Base-by-base conservation (phyloP, 2,113 vertebrate species). In the Struthidea cinerea region DNA sequence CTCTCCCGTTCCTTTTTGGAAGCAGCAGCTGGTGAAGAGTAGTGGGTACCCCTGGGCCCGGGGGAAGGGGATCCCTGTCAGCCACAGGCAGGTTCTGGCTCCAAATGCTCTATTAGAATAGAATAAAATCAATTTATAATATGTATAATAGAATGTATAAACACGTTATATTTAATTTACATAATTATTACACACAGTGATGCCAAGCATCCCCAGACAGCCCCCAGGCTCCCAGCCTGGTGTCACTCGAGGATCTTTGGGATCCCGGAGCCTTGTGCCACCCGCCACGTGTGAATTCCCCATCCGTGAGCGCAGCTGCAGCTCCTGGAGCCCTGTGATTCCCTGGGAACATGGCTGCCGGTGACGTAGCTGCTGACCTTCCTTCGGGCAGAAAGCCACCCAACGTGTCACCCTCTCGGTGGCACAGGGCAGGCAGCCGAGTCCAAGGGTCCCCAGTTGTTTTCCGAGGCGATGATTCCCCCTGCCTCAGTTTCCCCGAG, bases 341-440 rank as follows among this genome's bases (percentile, higher is more conserved):
- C 46, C 69, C 65, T 3, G 10, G 49, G 65, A 84, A 16, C 33
- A 9, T 4, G 21, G 44, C 49, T 46, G 68, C 68, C 59, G 1
- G 35, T 20, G 81, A 27, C 8, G 4, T 0, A 3, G 32, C 57
- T 4, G 35, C 16, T 3, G 12, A 64, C 68, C 42, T 67, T 63
- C 57, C 80, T 27, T 35, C 1, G 3, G 63, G 47, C 83, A 26
- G 12, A 16, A 33, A 33, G 80, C 68, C 5, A 9, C 76, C 49
- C 23, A 0, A 0, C 0, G 7, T 10, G 10, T 28, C 70, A n/a
- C 67, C 35, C 53, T 41, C 32, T 55, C 0, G 4, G 32, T 13
- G 20, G 39, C 61, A 50, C 56, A 3, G 71, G 53, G 22, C 28
- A 8, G 35, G 35, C 3, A 3, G 47, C 24, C 1, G 28, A 41